Conservation (phyloP, 1,140 invertebrate genomes). For the Watersipora subatra region DNA sequence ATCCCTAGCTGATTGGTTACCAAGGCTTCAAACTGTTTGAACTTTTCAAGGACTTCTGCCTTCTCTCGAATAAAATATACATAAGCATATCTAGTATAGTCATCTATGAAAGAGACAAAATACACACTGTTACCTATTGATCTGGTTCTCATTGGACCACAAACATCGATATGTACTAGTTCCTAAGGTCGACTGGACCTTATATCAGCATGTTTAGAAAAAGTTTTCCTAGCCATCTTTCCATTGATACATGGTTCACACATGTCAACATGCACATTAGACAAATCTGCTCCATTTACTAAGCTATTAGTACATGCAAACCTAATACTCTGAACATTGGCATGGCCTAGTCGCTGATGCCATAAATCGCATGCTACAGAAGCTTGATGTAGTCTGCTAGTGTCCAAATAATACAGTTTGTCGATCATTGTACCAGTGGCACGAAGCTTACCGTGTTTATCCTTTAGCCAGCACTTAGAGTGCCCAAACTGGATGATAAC, state of each 20-base stretch:
- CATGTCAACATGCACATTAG: background rate
- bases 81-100: constrained; percentile 32
- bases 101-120: constrained; percentile 41
- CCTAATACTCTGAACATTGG: constrained; percentile 4
- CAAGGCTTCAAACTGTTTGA: constrained; percentile 9
- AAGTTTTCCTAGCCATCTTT: constrained; percentile 11
- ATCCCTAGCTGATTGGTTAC: constrained; percentile 13
- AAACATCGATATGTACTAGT: constrained; percentile 36
- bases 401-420: constrained; percentile 2
- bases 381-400: background rate
- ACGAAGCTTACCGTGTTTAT: background rate
- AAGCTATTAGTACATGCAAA: background rate
- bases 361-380: constrained; percentile 3
- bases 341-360: constrained; percentile 12
- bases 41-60: constrained; percentile 17
- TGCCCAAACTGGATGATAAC: constrained; percentile 1
- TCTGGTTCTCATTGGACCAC: constrained; percentile 34
- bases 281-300: background rate
- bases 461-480: background rate
- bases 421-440: background rate
- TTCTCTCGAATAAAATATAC: constrained; percentile 38
- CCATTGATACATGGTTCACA: constrained; percentile 11
- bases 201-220: constrained; percentile 5
- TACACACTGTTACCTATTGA: constrained; percentile 31
- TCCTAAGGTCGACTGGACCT: constrained; percentile 19